Conservation (phyloP, 2,113 vertebrate genomes). For the Abramis brama region DNA sequence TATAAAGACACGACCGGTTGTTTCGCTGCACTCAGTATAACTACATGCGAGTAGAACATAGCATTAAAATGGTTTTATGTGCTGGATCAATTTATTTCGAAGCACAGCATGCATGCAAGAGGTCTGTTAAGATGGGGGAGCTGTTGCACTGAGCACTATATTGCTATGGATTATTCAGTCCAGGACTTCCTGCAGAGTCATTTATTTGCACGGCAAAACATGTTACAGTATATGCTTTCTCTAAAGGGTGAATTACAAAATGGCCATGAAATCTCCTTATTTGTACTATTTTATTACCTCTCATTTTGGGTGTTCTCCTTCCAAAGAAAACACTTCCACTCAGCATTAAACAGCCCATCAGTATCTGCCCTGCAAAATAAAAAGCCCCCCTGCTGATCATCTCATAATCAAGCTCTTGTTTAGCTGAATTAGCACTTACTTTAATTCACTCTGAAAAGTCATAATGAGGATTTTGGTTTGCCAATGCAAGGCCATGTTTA, state of each 20-base stretch:
- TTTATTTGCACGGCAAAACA: conserved; percentile 24
- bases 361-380: not conserved
- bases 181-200: not conserved
- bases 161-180: conserved; percentile 33
- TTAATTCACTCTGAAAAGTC: not conserved
- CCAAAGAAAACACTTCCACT: conserved; percentile 21
- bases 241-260: conserved; percentile 28
- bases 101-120: conserved; percentile 20
- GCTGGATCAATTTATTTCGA: conserved; percentile 36
- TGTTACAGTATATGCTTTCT: conserved; percentile 4
- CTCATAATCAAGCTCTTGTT: conserved; percentile 2
- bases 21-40: not conserved
- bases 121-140: conserved; percentile 48
- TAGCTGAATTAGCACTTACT: conserved; percentile 19
- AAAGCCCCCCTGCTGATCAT: conserved; percentile 12
- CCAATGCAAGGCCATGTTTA: not conserved
- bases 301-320: not conserved
- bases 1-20: not conserved
- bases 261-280: conserved; percentile 22
- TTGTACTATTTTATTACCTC: conserved; percentile 9
- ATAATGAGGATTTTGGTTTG: not conserved
- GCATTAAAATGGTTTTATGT: conserved; percentile 26
- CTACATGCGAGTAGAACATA: conserved; percentile 8
- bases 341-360: conserved; percentile 24
- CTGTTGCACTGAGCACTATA: conserved; percentile 39